phyloP scores from a whole-genome alignment of 2,113 vertebrate genomes.

The Hydropotes inermis region DNA sequence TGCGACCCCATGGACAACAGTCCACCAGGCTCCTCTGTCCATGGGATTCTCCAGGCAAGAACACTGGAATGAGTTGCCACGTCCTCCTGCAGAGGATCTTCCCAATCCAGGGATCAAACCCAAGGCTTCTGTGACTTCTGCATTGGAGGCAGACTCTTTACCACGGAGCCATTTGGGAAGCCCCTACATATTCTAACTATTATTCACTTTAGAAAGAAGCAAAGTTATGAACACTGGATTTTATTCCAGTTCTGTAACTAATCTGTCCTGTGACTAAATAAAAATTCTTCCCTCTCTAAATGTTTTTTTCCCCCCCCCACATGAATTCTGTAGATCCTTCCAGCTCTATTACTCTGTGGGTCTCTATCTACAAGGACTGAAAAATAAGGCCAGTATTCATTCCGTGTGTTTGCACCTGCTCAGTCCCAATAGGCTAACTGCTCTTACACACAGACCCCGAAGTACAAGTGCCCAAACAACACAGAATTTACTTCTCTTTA shows the following conservation, averaged over 20 bases:
- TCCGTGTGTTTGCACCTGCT: not conserved
- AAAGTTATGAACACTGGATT: not conserved
- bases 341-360: not conserved
- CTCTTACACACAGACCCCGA: not conserved
- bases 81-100: not conserved
- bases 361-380: not conserved
- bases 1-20: not conserved
- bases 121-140: not conserved
- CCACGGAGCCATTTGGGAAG: not conserved
- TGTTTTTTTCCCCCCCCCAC: not conserved
- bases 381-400: not conserved
- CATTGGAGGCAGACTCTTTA: not conserved
- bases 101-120: not conserved
- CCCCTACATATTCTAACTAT: not conserved
- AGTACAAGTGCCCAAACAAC: not conserved
- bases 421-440: not conserved
- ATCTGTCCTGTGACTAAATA: not conserved
- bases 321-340: not conserved
- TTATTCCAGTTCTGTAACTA: not conserved
- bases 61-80: not conserved
- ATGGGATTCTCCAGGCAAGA: not conserved
- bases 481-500: not conserved
- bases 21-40: not conserved
- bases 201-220: not conserved
- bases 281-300: not conserved